Evolutionary conservation across 2,797 vertebrate species (phyloP), one percentile per base, ranked within the genome.

Genomic region (Onychomys leucogaster): DNA sequence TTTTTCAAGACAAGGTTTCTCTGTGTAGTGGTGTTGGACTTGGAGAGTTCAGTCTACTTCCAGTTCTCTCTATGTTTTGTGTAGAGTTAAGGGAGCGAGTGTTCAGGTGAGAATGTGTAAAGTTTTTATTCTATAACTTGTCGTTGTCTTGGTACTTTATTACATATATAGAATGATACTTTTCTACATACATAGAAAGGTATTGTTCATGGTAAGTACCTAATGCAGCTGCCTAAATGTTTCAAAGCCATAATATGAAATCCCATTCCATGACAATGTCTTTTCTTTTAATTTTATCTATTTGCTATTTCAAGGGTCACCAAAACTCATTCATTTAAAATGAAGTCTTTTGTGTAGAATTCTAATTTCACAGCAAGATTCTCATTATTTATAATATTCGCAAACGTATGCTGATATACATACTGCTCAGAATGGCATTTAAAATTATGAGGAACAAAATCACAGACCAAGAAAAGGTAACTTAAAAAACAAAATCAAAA

Each of bases 251-350:
- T 90, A 84, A 76, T 12, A 84, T 88, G 41, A 77, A 77, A 25
- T 57, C 89, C 52, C 46, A 27, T 29, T 85, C 43, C 71, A 0
- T 84, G 32, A 23, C 52, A 69, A 46, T 69, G 10, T 16, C 17
- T 81, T 85, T 57, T 43, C 73, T 65, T 69, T 49, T 75, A 37
- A 57, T 80, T 83, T 91, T 10, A 92, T 13, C 34, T 65, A 71
- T 73, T 93, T 12, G 76, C 92, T 95, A 61, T 55, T 85, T 91
- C n/a, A 94, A n/a, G 94, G 5, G 86, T 0, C 29, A 61, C 23
- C 61, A n/a, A 82, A 85, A 23, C 14, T 3, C 29, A 6, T 9
- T 0, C 6, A 76, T n/a, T 55, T 65, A 80, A 90, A 67, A 59
- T 90, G 6, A 96, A 63, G 76, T 59, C 14, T 90, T 29, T 0